phyloP scores from a whole-genome alignment of 1,140 invertebrate genomes.

The Augochlora pura region DNA sequence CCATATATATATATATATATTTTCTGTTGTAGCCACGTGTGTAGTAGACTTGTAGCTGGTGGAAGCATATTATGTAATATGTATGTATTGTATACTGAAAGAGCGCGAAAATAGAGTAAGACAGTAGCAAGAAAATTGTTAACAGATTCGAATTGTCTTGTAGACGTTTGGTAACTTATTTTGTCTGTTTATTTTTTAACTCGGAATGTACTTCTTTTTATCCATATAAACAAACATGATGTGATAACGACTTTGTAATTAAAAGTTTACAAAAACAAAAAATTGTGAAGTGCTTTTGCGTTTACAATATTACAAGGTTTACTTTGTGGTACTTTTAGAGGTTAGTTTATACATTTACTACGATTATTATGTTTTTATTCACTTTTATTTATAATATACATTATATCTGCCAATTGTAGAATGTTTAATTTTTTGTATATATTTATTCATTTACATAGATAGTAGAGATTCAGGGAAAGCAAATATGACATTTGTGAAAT shows the following conservation, averaged over 20 bases:
- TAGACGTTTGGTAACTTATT: neutral
- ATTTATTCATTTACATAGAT: neutral
- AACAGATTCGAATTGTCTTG: neutral
- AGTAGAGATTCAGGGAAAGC: neutral
- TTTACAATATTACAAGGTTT: neutral
- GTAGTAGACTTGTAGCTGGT: too few species aligned
- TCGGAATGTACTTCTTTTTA: neutral
- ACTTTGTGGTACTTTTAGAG: neutral
- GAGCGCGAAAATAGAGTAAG: neutral
- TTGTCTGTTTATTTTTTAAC: neutral
- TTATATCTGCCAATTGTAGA: neutral
- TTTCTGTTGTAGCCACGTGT: too few species aligned
- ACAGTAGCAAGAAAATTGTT: neutral
- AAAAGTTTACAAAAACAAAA: neutral
- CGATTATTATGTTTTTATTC: neutral
- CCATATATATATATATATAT: too few species aligned
- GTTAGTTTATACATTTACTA: constrained; percentile 35
- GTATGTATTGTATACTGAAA: neutral
- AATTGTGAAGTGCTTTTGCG: neutral
- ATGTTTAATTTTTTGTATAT: neutral
- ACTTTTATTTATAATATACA: neutral
- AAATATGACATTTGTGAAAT: too few species aligned
- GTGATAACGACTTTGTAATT: neutral
- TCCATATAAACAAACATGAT: neutral
- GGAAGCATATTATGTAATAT: too few species aligned